A percentile compares a stretch with the other conserved stretches of the same genome.
Conservation (phyloP, 2,797 vertebrate genomes). For the Microctenopoma steveboyesi region DNA sequence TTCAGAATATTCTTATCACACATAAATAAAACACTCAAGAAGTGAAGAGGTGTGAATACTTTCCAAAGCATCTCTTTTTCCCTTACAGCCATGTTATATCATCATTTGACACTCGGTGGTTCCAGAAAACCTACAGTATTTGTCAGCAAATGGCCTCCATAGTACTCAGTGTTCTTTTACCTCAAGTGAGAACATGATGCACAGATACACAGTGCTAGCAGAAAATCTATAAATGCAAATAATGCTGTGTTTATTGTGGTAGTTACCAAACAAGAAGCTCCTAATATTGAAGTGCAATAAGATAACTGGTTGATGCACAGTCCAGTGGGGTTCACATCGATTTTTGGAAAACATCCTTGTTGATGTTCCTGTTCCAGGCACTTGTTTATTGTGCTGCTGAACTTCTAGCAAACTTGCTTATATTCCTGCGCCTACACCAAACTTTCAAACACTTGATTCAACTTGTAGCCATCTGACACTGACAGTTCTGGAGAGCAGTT, state of each 20-base stretch:
- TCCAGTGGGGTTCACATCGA: conserved; percentile 59
- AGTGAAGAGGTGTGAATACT: too few relatives aligned
- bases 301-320: conserved; percentile 44
- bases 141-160: conserved; percentile 5
- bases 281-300: conserved; percentile 55
- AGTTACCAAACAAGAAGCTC: conserved; percentile 36
- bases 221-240: conserved; percentile 76
- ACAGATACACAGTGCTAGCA: conserved; percentile 21
- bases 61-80: too few relatives aligned
- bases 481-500: conserved; percentile 4
- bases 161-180: not conserved
- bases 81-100: not conserved
- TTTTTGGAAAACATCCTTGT: conserved; percentile 41
- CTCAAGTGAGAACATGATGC: conserved; percentile 39
- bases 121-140: conserved; percentile 10
- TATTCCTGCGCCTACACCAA: not conserved
- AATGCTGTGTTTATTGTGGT: conserved; percentile 46
- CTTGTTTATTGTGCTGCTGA: conserved; percentile 49
- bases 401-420: conserved; percentile 14
- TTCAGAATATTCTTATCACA: conserved; percentile 1
- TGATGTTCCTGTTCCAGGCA: conserved; percentile 35
- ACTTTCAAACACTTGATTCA: not conserved
- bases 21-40: not conserved
- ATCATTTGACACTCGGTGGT: not conserved
- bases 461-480: conserved; percentile 14